Evolutionary conservation across 2,888 invertebrate genomes (phyloP).

Genomic region (Polydesmus complanatus): DNA sequence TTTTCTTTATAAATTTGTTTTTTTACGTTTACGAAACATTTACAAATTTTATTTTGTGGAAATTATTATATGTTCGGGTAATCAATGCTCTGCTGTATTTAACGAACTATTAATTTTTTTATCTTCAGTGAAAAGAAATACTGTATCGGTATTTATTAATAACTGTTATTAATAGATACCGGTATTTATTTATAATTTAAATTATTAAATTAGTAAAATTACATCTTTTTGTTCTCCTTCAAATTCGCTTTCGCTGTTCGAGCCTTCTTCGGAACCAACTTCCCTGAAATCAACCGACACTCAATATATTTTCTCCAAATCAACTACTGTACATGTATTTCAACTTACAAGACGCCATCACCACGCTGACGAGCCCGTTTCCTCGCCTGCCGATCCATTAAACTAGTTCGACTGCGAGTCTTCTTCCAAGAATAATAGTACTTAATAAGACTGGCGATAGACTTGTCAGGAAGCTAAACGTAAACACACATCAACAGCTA

Average conservation of each 20-base stretch:
- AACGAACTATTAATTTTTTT: too few relatives aligned
- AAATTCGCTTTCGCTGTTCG: slow-evolving; percentile 73
- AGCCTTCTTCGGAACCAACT: slow-evolving; percentile 66
- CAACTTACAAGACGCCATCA: too few relatives aligned
- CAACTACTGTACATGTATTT: too few relatives aligned
- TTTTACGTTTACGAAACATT: too few relatives aligned
- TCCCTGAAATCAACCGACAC: slow-evolving; percentile 38
- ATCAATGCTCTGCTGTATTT: too few relatives aligned
- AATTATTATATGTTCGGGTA: too few relatives aligned
- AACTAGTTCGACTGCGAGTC: slow-evolving; percentile 73
- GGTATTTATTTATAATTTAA: background rate
- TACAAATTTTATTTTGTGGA: too few relatives aligned
- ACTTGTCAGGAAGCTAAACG: slow-evolving; percentile 82
- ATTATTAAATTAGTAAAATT: slow-evolving; percentile 5
- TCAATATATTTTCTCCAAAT: too few relatives aligned
- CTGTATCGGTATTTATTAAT: too few relatives aligned
- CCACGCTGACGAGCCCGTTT: slow-evolving; percentile 54
- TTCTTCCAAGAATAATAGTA: slow-evolving; percentile 99
- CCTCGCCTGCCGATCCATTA: slow-evolving; percentile 75
- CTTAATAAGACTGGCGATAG: slow-evolving; percentile 86
- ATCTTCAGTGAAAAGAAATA: too few relatives aligned
- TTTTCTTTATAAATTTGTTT: too few relatives aligned
- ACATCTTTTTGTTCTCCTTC: slow-evolving; percentile 63
- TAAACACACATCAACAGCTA: slow-evolving; percentile 1
- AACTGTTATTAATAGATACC: background rate